These are phyloP conservation scores for Calliopum simillimum DNA, from an alignment of 2,888 invertebrate species.

Conservation along the genomic window DNA sequence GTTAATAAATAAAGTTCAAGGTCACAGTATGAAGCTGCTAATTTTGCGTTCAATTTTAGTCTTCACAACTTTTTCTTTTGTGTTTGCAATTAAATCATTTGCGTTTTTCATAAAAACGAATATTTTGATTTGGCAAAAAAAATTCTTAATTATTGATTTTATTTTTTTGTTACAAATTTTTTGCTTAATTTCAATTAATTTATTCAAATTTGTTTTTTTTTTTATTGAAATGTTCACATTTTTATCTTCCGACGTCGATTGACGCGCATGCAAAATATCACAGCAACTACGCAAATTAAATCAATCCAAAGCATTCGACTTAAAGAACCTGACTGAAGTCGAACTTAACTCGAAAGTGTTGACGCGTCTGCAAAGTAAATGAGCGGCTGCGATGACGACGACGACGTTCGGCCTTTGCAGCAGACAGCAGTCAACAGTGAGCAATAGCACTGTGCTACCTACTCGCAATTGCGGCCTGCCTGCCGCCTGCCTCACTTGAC, in stretches of 20 bases:
- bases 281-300: conserved; percentile 8
- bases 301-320: conserved; percentile 43
- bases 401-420: conserved; percentile 22
- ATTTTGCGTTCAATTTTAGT: too few relatives aligned
- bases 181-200: too few relatives aligned
- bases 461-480: conserved; percentile 17
- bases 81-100: too few relatives aligned
- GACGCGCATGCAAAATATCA: neutral
- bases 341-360: conserved; percentile 33
- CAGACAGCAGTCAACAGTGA: conserved; percentile 14
- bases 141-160: too few relatives aligned
- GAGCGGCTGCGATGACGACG: neutral
- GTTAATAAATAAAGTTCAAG: conserved; percentile 7
- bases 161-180: too few relatives aligned
- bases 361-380: conserved; percentile 18
- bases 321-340: conserved; percentile 42
- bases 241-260: neutral
- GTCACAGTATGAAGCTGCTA: neutral
- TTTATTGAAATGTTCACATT: neutral
- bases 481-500: conserved; percentile 22
- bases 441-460: conserved; percentile 6
- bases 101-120: too few relatives aligned
- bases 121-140: too few relatives aligned
- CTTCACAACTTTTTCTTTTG: too few relatives aligned
- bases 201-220: too few relatives aligned